Conservation (phyloP, 2,888 invertebrate genomes). For the Philaethria dido region DNA sequence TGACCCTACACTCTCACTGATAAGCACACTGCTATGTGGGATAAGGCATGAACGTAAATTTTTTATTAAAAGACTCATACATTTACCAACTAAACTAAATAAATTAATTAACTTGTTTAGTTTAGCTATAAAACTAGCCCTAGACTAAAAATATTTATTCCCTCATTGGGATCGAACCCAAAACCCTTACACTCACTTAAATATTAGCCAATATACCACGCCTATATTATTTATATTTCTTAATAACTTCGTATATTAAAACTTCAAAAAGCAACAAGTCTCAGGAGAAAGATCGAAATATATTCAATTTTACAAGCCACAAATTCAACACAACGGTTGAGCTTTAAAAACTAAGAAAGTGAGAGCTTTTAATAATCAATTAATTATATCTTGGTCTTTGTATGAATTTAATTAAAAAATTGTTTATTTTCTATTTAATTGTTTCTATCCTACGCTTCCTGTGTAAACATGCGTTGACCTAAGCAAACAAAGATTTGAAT, state of each 20-base stretch:
- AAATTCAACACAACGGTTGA: background rate
- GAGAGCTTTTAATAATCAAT: slow-evolving; percentile 8
- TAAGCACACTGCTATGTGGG: too few relatives aligned
- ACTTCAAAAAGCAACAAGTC: slow-evolving; percentile 10
- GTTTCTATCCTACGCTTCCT: slow-evolving; percentile 35
- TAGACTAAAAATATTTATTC: too few relatives aligned
- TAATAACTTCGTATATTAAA: background rate
- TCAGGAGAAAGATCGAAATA: background rate
- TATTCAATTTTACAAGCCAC: background rate
- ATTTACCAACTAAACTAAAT: too few relatives aligned
- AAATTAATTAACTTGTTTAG: too few relatives aligned
- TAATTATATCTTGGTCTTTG: slow-evolving; percentile 7
- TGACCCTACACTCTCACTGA: too few relatives aligned
- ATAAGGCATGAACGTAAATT: too few relatives aligned
- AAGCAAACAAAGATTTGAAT: slow-evolving; percentile 75
- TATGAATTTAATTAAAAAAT: slow-evolving; percentile 33
- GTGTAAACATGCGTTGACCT: slow-evolving; percentile 56
- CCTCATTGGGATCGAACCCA: too few relatives aligned
- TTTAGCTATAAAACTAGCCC: too few relatives aligned
- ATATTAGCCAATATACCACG: too few relatives aligned
- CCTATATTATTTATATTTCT: too few relatives aligned
- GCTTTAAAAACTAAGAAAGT: background rate
- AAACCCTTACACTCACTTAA: too few relatives aligned
- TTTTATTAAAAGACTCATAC: too few relatives aligned
- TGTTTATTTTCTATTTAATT: slow-evolving; percentile 40